Conservation (phyloP, 2,113 vertebrate species). For the Vireo altiloquus region DNA sequence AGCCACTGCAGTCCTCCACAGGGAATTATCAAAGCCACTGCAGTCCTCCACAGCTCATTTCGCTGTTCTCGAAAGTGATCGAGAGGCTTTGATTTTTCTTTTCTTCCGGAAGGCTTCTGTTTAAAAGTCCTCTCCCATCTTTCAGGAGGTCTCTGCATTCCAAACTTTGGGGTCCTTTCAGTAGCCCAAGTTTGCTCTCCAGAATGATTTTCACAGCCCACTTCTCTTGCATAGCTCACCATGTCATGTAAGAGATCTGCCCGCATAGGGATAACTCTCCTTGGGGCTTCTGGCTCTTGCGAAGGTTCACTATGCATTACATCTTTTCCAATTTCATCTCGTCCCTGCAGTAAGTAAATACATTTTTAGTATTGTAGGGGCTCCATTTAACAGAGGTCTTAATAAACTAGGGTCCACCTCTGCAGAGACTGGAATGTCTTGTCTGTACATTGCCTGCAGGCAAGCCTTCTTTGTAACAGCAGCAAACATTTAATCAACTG, state of each 20-base stretch:
- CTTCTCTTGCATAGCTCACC: neutral
- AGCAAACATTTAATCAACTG: neutral
- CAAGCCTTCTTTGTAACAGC: neutral
- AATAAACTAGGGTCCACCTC: neutral
- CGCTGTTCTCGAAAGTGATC: rapidly evolving
- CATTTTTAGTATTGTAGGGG: neutral
- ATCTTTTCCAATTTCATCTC: neutral
- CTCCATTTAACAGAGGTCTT: neutral
- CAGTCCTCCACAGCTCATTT: neutral
- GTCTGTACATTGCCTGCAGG: neutral
- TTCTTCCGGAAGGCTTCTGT: rapidly evolving
- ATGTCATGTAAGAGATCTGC: neutral
- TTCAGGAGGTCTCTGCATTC: neutral
- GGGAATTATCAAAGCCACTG: too few relatives aligned
- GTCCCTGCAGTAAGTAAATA: neutral
- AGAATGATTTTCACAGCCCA: neutral
- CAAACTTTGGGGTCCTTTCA: neutral
- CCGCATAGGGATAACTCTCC: too few relatives aligned
- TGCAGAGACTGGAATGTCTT: rapidly evolving
- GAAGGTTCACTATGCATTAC: neutral
- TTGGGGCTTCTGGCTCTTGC: neutral
- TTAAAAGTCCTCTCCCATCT: neutral
- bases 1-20: too few relatives aligned
- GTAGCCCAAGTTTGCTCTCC: neutral
- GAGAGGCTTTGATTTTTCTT: neutral